Base-by-base conservation (phyloP, 92 coral and sea anemone genomes). In the Actinostola sp. region DNA sequence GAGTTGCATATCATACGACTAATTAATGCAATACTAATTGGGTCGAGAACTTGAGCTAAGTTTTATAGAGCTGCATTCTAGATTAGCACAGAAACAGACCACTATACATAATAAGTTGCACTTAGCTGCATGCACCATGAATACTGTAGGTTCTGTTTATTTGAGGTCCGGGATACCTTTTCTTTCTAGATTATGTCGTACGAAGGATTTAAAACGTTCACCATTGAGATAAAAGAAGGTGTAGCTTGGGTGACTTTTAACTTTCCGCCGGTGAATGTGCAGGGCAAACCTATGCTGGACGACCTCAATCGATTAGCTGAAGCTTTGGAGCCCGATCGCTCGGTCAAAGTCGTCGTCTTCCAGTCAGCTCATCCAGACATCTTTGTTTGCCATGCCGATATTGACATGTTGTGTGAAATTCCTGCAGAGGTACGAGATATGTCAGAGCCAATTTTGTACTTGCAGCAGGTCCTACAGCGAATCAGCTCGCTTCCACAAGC, bases 181-280 rank as follows among this genome's bases (percentile, higher is more conserved):
- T 39, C 21, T 8, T 12, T 29, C 27, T 16, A 36, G 45, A 72
- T 33, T 29, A 91, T 91, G 97, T 54, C 92, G 49, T 87, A 91
- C 65, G 88, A 91, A 56, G 90, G 92, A 7, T 91, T 21, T 77
- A 72, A 32, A 0, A 91, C 97, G 10, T 91, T 91, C 73, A 87
- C 83, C 49, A 90, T 91, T 15, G 90, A 91, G 60, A 36, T 87
- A 26, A 91, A 91, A 27, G 90, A 84, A 0, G 88, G 85, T 28
- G 97, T 91, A 23, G 97, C 92, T 8, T 87, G 97, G 97, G 97
- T 91, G 8, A 91, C 97, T 15, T 91, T 87, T 59, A 93, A 91
- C 60, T 91, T 91, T 33, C 90, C 92, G 20, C 97, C 97, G 57
- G 97, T 91, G 36, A 91, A 91, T 66, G 97, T 91, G 31, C 97